Evolutionary conservation across 2,888 invertebrate species (phyloP).

Genomic region (Pardosa pseudoannulata): DNA sequence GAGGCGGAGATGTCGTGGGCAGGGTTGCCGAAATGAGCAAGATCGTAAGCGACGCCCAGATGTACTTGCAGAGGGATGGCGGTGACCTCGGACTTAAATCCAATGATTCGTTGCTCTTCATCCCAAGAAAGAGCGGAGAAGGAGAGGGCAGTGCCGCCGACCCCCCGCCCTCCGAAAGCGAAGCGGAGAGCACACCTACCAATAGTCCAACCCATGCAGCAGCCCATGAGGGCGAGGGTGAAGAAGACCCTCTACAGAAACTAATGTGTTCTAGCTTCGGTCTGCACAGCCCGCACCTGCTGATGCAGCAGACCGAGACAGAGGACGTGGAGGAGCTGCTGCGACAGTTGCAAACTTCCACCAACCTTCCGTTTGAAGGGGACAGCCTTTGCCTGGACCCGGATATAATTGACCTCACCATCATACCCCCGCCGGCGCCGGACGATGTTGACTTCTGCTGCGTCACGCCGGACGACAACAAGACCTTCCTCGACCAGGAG

Average conservation of each 20-base stretch:
- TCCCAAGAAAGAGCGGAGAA: conserved; percentile 76
- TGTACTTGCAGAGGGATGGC: conserved; percentile 81
- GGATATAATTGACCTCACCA: conserved; percentile 92
- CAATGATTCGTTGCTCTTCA: conserved; percentile 87
- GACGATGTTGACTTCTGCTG: conserved; percentile 78
- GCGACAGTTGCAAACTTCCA: conserved; percentile 77
- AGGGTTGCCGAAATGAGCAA: conserved; percentile 89
- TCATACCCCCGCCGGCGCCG: conserved; percentile 90
- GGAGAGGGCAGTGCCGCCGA: conserved; percentile 35
- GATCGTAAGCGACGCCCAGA: conserved; percentile 88
- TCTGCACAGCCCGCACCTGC: conserved; percentile 87
- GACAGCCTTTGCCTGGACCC: conserved; percentile 84
- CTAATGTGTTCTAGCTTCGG: conserved; percentile 85
- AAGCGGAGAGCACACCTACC: conserved; percentile 90
- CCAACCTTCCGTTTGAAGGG: conserved; percentile 78
- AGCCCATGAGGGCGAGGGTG: too few relatives aligned
- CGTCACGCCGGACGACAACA: conserved; percentile 44
- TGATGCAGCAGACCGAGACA: conserved; percentile 75
- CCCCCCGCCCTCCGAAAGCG: conserved; percentile 84
- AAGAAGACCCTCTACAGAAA: conserved; percentile 42
- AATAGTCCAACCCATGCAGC: conserved; percentile 87
- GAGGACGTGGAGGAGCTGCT: conserved; percentile 77
- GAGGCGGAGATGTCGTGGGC: conserved; percentile 84
- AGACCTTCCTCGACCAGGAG: conserved; percentile 51
- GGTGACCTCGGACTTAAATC: conserved; percentile 82